These are phyloP conservation scores for Apolygus lucorum DNA, from an alignment of 1,140 invertebrate genomes.

Conservation along the genomic window DNA sequence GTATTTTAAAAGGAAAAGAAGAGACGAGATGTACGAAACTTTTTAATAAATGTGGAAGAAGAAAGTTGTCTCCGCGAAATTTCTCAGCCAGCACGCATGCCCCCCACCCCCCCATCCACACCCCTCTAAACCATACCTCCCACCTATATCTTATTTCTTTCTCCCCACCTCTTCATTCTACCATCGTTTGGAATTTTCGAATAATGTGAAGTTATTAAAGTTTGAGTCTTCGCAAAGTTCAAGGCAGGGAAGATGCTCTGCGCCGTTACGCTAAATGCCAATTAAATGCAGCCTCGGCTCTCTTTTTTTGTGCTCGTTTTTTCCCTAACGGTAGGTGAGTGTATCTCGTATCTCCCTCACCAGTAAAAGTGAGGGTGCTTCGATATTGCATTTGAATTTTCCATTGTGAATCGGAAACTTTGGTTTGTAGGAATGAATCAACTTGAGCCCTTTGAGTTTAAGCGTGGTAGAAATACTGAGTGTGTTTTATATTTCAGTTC, in stretches of 20 bases:
- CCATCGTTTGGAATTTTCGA: conserved; percentile 6
- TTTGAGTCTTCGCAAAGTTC: conserved; percentile 5
- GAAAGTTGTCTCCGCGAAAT: neutral
- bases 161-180: neutral
- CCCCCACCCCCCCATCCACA: neutral
- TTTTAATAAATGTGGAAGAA: conserved; percentile 10
- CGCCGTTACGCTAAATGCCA: conserved; percentile 9
- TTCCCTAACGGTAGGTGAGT: too few relatives aligned
- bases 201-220: conserved; percentile 5
- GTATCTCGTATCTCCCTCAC: too few relatives aligned
- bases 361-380: too few relatives aligned
- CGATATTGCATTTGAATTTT: too few relatives aligned
- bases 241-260: neutral
- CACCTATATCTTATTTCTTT: neutral
- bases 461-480: too few relatives aligned
- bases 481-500: too few relatives aligned
- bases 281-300: neutral
- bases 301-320: neutral
- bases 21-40: conserved; percentile 11
- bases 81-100: neutral
- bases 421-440: too few relatives aligned
- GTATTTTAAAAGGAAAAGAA: neutral
- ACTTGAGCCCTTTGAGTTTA: too few relatives aligned
- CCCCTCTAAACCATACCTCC: neutral
- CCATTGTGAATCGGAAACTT: too few relatives aligned